These are phyloP conservation scores for Macroglossus sobrinus DNA, from an alignment of 2,113 vertebrate genomes.

Conservation along the genomic window DNA sequence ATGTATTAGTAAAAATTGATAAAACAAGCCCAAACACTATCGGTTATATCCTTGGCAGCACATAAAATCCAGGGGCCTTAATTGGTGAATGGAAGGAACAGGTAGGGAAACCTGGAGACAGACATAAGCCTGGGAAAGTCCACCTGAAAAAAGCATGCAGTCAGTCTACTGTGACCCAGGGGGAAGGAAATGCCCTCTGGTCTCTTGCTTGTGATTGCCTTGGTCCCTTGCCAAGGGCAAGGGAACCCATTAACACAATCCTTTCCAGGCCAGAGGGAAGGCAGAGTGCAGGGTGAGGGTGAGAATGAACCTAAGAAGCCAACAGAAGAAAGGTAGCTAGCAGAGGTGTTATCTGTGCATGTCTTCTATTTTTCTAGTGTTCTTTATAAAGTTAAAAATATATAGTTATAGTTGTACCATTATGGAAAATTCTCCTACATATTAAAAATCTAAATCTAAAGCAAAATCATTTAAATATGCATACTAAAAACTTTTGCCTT, in stretches of 20 bases:
- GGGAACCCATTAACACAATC: neutral
- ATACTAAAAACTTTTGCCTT: neutral
- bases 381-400: neutral
- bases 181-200: neutral
- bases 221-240: neutral
- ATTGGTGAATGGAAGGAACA: neutral
- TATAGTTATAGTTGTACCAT: neutral
- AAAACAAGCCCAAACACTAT: neutral
- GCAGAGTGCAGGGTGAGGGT: neutral
- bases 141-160: neutral
- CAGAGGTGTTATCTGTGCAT: neutral
- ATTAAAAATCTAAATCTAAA: neutral
- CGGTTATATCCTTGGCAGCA: neutral
- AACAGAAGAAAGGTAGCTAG: neutral
- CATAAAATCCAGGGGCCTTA: neutral
- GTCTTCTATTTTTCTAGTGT: neutral
- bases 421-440: neutral
- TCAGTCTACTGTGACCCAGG: neutral
- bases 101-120: neutral
- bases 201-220: neutral
- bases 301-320: neutral
- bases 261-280: no score
- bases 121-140: fast-evolving
- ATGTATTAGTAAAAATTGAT: neutral
- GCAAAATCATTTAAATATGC: neutral